These are phyloP conservation scores for Bungarus multicinctus DNA, from an alignment of 2,113 vertebrate genomes.

Conservation along the genomic window DNA sequence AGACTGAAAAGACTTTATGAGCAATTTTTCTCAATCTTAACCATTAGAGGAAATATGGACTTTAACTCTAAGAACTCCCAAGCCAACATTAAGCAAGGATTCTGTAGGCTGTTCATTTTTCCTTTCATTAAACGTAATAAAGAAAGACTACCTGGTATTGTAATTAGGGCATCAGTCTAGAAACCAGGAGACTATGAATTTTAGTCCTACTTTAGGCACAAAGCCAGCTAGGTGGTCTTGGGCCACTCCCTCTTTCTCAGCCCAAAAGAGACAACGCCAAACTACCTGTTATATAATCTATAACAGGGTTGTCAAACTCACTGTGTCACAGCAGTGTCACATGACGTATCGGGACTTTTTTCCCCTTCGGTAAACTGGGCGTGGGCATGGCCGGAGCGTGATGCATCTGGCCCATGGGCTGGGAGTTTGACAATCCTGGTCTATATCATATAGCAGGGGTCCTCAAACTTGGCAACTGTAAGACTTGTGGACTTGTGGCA, in stretches of 20 bases:
- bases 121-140: not conserved
- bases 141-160: not conserved
- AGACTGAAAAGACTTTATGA: not conserved
- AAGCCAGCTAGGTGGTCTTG: not conserved
- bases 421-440: too few relatives aligned
- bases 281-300: not conserved
- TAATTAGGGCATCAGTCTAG: not conserved
- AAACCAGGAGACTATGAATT: not conserved
- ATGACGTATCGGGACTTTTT: too few relatives aligned
- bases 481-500: too few relatives aligned
- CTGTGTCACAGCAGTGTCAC: too few relatives aligned
- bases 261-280: not conserved
- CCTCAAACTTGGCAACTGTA: too few relatives aligned
- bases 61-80: not conserved
- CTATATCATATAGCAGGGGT: too few relatives aligned
- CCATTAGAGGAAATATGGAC: not conserved
- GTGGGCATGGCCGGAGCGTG: too few relatives aligned
- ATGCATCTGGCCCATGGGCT: too few relatives aligned
- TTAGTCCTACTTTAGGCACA: not conserved
- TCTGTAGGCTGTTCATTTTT: not conserved
- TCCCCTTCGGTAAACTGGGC: too few relatives aligned
- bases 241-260: not conserved
- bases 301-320: too few relatives aligned
- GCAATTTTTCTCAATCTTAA: not conserved
- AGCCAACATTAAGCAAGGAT: not conserved